Conservation (phyloP, 2,113 vertebrate species). For the Odontophorus gujanensis region DNA sequence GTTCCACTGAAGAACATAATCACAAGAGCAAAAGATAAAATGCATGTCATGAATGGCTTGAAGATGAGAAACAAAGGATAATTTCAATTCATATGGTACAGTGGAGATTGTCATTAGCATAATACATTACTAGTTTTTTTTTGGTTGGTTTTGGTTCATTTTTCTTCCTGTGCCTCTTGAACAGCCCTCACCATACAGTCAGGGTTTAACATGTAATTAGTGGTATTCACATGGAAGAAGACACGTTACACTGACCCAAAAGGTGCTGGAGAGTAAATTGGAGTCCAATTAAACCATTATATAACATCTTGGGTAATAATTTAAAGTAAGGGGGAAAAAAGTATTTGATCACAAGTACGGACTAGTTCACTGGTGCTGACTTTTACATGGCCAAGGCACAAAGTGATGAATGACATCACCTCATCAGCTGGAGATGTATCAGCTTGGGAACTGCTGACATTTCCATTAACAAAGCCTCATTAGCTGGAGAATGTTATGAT, state of each 20-base stretch:
- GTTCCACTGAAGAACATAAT: neutral
- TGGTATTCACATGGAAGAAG: neutral
- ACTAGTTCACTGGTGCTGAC: neutral
- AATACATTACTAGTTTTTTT: neutral
- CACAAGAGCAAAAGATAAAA: neutral
- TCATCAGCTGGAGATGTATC: neutral
- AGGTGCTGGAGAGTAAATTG: neutral
- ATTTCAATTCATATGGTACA: neutral
- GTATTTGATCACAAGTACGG: neutral
- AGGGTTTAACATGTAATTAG: neutral
- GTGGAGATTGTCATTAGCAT: neutral
- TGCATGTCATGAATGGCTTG: neutral
- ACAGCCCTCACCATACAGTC: neutral
- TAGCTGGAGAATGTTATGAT: neutral
- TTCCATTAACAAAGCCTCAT: neutral
- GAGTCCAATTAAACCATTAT: neutral
- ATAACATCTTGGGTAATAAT: neutral
- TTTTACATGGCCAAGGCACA: neutral
- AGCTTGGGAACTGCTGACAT: neutral
- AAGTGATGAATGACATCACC: neutral
- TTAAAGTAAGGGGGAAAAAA: neutral
- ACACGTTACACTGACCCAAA: neutral
- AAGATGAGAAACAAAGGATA: neutral
- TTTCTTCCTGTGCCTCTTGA: neutral
- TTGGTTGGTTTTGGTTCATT: accelerated